Conservation (phyloP, 2,888 invertebrate genomes). For the Bellardia bayeri region DNA sequence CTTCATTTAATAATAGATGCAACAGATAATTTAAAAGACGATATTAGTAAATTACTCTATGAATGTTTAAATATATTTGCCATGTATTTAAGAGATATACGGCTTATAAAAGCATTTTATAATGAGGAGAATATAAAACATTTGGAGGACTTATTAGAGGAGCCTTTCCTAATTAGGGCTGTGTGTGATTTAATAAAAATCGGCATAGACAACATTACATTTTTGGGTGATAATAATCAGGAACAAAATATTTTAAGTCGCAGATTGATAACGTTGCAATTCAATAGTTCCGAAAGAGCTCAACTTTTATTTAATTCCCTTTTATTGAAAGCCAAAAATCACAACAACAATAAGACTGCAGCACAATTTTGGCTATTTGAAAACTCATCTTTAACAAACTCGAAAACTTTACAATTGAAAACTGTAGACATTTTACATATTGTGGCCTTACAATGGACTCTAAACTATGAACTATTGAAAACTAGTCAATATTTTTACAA, state of each 20-base stretch:
- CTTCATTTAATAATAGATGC: slow-evolving; percentile 53
- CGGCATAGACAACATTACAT: slow-evolving; percentile 82
- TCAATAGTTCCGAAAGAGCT: slow-evolving; percentile 79
- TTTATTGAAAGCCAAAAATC: slow-evolving; percentile 68
- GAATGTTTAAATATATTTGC: slow-evolving; percentile 83
- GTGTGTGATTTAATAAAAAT: slow-evolving; percentile 83
- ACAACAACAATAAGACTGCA: slow-evolving; percentile 29
- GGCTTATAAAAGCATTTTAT: slow-evolving; percentile 82
- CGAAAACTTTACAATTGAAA: slow-evolving; percentile 70
- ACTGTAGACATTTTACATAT: slow-evolving; percentile 81
- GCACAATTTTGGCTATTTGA: slow-evolving; percentile 69
- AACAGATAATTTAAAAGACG: slow-evolving; percentile 14
- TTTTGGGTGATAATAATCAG: slow-evolving; percentile 80
- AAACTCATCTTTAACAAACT: not conserved
- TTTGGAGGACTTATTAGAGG: slow-evolving; percentile 80
- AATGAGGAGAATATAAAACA: slow-evolving; percentile 82
- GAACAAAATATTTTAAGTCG: slow-evolving; percentile 79
- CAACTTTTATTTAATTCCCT: slow-evolving; percentile 79
- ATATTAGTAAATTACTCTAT: slow-evolving; percentile 75
- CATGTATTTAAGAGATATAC: slow-evolving; percentile 82
- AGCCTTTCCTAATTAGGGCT: slow-evolving; percentile 80
- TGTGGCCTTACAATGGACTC: slow-evolving; percentile 82
- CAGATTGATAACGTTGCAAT: slow-evolving; percentile 80
- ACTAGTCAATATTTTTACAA: slow-evolving; percentile 81
- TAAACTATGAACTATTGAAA: slow-evolving; percentile 82